Evolutionary conservation across 2,113 vertebrate species (phyloP), one percentile per base, ranked within the genome.

Genomic region (Electrona antarctica): DNA sequence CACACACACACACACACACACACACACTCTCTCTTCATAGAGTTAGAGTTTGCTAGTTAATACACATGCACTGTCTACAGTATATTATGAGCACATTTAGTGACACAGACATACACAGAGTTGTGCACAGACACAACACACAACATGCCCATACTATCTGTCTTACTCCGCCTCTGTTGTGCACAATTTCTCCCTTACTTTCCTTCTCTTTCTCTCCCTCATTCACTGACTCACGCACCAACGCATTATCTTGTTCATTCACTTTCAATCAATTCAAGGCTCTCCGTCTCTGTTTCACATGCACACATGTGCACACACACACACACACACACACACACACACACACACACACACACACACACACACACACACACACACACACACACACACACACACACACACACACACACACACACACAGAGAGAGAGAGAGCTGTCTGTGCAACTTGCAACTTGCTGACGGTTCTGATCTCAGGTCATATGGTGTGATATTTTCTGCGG

Each of bases 171-270:
- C 33, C 33, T 41, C 33, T 41, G 3, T 41, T 41, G 33, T 41
- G 33, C 1, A 41, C 33, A 41, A 41, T 41, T 41, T 41, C 33
- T 41, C 33, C 33, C 33, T 41, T 41, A 41, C 33, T 41, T 41
- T 55, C 13, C 13, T 61, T 54, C 48, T 73, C 8, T 8, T 15
- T 56, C 15, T 56, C 7, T 56, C 14, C 13, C 6, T 15, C 45
- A 46, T 45, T 46, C 45, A 13, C 60, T 47, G 3, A 46, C 7
- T 52, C 50, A 9, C 50, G 50, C 60, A 63, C 69, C 63, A 48
- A 64, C 29, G 61, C 59, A 62, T 60, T 69, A 51, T 52, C 54
- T 12, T 48, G 61, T 56, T 65, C 14, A 6, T 9, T 68, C 45
- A 64, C 8, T 59, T 10, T 70, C 61, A 41, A 41, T 41, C 33